phyloP scores from a whole-genome alignment of 2,888 invertebrate genomes.

The Coelopa pilipes region DNA sequence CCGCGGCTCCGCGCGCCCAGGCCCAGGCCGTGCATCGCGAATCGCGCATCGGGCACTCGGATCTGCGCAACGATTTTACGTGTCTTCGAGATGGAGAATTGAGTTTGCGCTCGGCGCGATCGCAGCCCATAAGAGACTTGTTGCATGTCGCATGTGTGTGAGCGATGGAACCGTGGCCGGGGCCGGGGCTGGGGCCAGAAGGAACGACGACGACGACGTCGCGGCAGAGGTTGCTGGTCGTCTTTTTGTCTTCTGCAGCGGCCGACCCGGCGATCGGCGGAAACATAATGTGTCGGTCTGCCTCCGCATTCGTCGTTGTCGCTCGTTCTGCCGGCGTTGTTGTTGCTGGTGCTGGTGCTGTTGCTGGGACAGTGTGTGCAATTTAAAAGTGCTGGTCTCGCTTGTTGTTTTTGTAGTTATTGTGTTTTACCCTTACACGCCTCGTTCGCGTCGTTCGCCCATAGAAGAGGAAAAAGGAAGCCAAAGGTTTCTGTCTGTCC shows the following conservation, averaged over 20 bases:
- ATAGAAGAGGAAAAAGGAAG: slow-evolving; percentile 14
- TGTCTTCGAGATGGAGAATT: slow-evolving; percentile 6
- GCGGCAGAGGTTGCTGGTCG: slow-evolving; percentile 16
- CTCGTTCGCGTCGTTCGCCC: background rate
- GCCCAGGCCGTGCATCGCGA: background rate
- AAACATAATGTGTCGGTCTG: slow-evolving; percentile 25
- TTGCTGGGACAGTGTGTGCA: slow-evolving; percentile 7
- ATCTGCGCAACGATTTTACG: slow-evolving; percentile 14
- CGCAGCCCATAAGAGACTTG: slow-evolving; percentile 46
- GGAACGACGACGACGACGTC: slow-evolving; percentile 23
- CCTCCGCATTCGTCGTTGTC: background rate
- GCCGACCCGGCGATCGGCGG: background rate
- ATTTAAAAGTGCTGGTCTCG: background rate
- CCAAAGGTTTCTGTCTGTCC: slow-evolving; percentile 15
- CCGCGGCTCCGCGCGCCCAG: background rate
- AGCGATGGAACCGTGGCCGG: background rate
- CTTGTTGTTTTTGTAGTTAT: slow-evolving; percentile 26
- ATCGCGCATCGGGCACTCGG: slow-evolving; percentile 6
- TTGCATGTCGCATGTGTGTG: slow-evolving; percentile 42
- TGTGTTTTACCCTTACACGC: slow-evolving; percentile 9
- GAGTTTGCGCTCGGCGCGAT: background rate
- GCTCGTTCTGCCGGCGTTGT: background rate
- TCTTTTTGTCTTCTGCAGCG: background rate
- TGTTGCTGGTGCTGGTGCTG: background rate
- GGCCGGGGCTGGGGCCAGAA: slow-evolving; percentile 32